Base-by-base conservation (phyloP, 2,888 invertebrate genomes). In the Ormia ochracea region DNA sequence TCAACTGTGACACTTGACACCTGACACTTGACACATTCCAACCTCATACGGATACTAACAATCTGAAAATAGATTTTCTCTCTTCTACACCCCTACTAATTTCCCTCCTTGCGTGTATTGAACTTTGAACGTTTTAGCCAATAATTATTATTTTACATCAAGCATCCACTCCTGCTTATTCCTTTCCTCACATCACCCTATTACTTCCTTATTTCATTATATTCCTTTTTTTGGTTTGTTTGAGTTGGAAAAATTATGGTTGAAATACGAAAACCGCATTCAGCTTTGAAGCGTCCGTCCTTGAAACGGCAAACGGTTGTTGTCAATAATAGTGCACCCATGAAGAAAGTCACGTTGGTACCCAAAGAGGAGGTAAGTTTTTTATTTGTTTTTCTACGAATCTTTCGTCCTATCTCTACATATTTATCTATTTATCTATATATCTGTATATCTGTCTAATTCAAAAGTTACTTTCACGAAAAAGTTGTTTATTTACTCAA, bases 301-400 rank as follows among this genome's bases (percentile, higher is more conserved):
- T 79, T 88, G 56, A 90, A 90, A 78, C 86, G 89, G 70, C 89
- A 90, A 85, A 90, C 90, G 54, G 88, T 89, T 74, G 89, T 90
- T 81, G 88, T 88, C 81, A 88, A 86, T 83, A 87, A 87, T 83
- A 87, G 87, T 83, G 89, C 90, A 50, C 88, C 90, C 83, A 86
- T 89, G 82, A 90, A 90, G 82, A 90, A 90, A 85, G 89, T 90
- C 50, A 90, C 90, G 45, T 84, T 90, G 63, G 87, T 90, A 83
- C 87, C 89, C 73, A 89, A 89, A 82, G 89, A 90, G 75, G 90
- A 90, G 89, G 89, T 90, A 85, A 89, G 89, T 86, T 52, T 61
- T 4, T 28, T 31, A n/a, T n/a, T n/a, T n/a, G n/a, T n/a, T n/a
- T n/a, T n/a, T n/a, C n/a, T n/a, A n/a, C n/a, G n/a, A n/a, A n/a